These are phyloP conservation scores for Synanthedon formicaeformis DNA, from an alignment of 2,888 invertebrate species.

Conservation along the genomic window DNA sequence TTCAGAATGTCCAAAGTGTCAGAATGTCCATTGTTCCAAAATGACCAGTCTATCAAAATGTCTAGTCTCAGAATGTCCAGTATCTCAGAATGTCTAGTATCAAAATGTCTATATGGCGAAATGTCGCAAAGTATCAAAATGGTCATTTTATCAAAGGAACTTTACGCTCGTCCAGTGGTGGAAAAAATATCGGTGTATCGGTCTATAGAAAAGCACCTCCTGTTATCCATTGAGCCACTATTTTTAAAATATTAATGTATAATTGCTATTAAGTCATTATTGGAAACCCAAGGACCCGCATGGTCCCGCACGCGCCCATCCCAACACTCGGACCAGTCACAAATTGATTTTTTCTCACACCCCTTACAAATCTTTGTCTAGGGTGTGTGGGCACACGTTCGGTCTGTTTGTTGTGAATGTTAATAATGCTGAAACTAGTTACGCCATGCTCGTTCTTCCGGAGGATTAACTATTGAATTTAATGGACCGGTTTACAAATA, in stretches of 20 bases:
- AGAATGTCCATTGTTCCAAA: no score
- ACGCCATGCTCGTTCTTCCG: not conserved
- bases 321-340: conserved; percentile 6
- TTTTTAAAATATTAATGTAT: conserved; percentile 19
- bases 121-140: no score
- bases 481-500: not conserved
- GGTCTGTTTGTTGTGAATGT: not conserved
- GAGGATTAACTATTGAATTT: not conserved
- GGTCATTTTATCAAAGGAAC: no score
- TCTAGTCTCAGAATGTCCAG: no score
- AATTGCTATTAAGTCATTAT: conserved; percentile 56
- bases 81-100: no score
- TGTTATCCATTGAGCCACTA: no score
- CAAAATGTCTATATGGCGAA: no score
- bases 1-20: no score
- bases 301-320: conserved; percentile 16
- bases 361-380: not conserved
- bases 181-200: no score
- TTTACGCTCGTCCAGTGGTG: no score
- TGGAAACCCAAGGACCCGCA: conserved; percentile 21
- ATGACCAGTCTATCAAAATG: no score
- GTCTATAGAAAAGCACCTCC: no score
- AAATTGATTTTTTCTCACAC: conserved; percentile 6
- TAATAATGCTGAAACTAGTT: not conserved
- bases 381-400: not conserved